Evolutionary conservation across 2,113 vertebrate species (phyloP).

Genomic region (Stictonetta naevosa): DNA sequence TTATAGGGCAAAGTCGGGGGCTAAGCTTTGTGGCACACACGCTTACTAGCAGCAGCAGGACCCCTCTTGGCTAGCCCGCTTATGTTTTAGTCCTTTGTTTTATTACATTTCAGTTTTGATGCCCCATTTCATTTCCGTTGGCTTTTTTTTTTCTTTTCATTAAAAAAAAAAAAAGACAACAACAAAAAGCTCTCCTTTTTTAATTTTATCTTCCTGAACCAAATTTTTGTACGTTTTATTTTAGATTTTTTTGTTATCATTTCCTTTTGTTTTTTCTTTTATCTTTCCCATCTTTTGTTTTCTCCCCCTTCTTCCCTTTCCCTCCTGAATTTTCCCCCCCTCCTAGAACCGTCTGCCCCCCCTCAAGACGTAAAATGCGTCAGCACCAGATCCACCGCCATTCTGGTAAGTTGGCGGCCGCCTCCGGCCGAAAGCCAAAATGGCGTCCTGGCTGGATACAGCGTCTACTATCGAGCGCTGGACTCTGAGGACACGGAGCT

Average conservation of each 20-base stretch:
- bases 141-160: slow-evolving; percentile 16
- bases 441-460: slow-evolving; percentile 93
- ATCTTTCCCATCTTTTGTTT: slow-evolving; percentile 96
- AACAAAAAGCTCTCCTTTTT: slow-evolving; percentile 57
- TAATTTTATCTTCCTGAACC: slow-evolving; percentile 71
- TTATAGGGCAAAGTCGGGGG: neutral
- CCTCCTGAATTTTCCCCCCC: slow-evolving; percentile 71
- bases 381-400: slow-evolving; percentile 94
- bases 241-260: slow-evolving; percentile 88
- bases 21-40: neutral
- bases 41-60: neutral
- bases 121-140: slow-evolving; percentile 21
- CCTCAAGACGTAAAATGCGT: slow-evolving; percentile 97
- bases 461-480: slow-evolving; percentile 90
- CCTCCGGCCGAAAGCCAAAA: slow-evolving; percentile 92
- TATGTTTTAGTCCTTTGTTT: slow-evolving; percentile 22
- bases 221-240: slow-evolving; percentile 79
- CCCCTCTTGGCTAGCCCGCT: slow-evolving; percentile 68
- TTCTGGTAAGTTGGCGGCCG: slow-evolving; percentile 99
- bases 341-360: slow-evolving; percentile 97
- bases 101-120: slow-evolving; percentile 22
- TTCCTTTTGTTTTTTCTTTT: slow-evolving; percentile 85
- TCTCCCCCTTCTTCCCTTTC: slow-evolving; percentile 71
- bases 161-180: slow-evolving; percentile 33
- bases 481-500: slow-evolving; percentile 83